Percentiles rank a stretch among this genome's conserved stretches.
Conservation (phyloP, 2,113 vertebrate species). For the Pollachius pollachius region DNA sequence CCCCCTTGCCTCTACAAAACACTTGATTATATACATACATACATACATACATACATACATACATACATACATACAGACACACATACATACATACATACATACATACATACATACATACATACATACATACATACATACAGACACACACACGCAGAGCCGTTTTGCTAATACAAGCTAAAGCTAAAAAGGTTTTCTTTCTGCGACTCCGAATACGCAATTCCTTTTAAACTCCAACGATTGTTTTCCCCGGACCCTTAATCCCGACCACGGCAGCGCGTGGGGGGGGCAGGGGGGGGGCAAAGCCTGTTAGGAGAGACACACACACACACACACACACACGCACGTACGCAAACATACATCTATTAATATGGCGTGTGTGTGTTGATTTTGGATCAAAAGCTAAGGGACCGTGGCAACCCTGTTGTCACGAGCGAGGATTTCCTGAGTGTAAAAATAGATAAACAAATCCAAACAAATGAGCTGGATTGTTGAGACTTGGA, state of each 20-base stretch:
- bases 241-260: conserved; percentile 68
- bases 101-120: neutral
- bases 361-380: conserved; percentile 65
- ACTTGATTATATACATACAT: conserved; percentile 24
- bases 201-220: conserved; percentile 51
- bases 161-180: conserved; percentile 48
- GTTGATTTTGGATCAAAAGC: conserved; percentile 73
- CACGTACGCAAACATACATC: conserved; percentile 19
- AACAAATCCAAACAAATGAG: conserved; percentile 71
- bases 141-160: conserved; percentile 17
- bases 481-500: conserved; percentile 66
- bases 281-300: conserved; percentile 33
- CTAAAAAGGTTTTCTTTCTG: conserved; percentile 38
- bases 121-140: neutral
- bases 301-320: conserved; percentile 59
- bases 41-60: neutral
- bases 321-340: neutral
- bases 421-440: conserved; percentile 53
- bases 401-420: conserved; percentile 58
- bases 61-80: neutral
- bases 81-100: neutral
- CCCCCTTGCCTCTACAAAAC: conserved; percentile 43
- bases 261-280: conserved; percentile 43
- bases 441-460: neutral
- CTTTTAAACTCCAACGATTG: conserved; percentile 60